Evolutionary conservation across 2,113 vertebrate species (phyloP).

Genomic region (Psettodes erumei): DNA sequence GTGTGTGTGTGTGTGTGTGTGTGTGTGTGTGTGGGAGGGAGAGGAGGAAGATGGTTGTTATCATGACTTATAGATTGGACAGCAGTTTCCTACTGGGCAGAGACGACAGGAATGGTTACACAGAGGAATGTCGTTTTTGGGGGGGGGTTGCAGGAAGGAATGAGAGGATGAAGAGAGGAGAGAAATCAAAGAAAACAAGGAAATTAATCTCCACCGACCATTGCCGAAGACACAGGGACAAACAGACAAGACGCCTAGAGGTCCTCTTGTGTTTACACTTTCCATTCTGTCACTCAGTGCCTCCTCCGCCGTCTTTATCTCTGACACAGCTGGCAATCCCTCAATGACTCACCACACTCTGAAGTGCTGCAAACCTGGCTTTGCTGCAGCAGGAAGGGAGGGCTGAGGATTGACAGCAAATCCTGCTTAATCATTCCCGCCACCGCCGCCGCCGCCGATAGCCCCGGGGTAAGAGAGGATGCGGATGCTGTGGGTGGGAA

Average conservation of each 20-base stretch:
- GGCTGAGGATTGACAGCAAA: conserved; percentile 50
- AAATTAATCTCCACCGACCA: conserved; percentile 27
- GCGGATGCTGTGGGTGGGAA: conserved; percentile 57
- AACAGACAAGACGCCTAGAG: conserved; percentile 50
- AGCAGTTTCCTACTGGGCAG: conserved; percentile 72
- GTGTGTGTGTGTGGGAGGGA: conserved; percentile 35
- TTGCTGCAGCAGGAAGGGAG: conserved; percentile 17
- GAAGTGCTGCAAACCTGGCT: conserved; percentile 50
- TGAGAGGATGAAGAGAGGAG: conserved; percentile 32
- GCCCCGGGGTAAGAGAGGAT: conserved; percentile 53
- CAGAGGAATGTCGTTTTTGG: conserved; percentile 55
- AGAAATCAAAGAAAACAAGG: conserved; percentile 37
- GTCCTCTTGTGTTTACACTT: conserved; percentile 68
- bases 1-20: conserved; percentile 36
- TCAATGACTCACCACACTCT: conserved; percentile 64
- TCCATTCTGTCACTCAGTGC: conserved; percentile 61
- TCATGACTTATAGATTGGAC: conserved; percentile 78
- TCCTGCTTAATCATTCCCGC: conserved; percentile 71
- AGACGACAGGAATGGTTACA: conserved; percentile 61
- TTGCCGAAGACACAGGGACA: conserved; percentile 26
- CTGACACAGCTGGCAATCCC: conserved; percentile 57
- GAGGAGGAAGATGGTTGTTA: conserved; percentile 72
- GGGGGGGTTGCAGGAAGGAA: conserved; percentile 22
- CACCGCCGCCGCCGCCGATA: conserved; percentile 11
- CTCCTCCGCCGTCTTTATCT: conserved; percentile 61